These are phyloP conservation scores for Halictus rubicundus DNA, from an alignment of 1,140 invertebrate genomes.

Conservation along the genomic window DNA sequence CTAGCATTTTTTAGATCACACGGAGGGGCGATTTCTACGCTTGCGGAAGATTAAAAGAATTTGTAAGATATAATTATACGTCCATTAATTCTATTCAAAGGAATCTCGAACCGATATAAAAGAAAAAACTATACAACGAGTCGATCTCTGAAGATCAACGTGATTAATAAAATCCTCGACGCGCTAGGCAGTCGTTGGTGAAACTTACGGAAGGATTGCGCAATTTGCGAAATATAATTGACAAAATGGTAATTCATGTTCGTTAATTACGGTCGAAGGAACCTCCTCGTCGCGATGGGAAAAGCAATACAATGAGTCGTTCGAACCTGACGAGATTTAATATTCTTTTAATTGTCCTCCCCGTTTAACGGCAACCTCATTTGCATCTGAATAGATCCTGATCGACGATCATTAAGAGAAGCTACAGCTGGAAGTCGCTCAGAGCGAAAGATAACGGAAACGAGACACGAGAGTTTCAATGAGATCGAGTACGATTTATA, in stretches of 20 bases:
- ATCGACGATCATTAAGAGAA: slow-evolving; percentile 42
- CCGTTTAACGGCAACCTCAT: slow-evolving; percentile 13
- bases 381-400: slow-evolving; percentile 37
- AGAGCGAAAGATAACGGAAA: slow-evolving; percentile 31
- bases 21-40: too few relatives aligned
- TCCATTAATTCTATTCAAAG: too few relatives aligned
- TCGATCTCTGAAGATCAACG: too few relatives aligned
- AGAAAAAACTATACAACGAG: too few relatives aligned
- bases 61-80: too few relatives aligned
- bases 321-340: background rate
- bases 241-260: background rate
- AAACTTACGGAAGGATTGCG: too few relatives aligned
- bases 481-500: slow-evolving; percentile 41
- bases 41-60: too few relatives aligned
- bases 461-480: slow-evolving; percentile 18
- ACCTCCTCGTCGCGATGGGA: too few relatives aligned
- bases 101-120: too few relatives aligned
- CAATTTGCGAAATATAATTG: too few relatives aligned
- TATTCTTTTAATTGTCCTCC: slow-evolving; percentile 12
- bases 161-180: too few relatives aligned
- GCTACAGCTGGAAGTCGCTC: slow-evolving; percentile 13
- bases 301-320: background rate
- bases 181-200: too few relatives aligned
- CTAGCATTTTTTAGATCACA: background rate
- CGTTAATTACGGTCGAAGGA: background rate